A percentile compares a stretch with the other conserved stretches of the same genome.
These are phyloP conservation scores for Coleophora deauratella DNA, from an alignment of 2,888 invertebrate species.

Conservation along the genomic window DNA sequence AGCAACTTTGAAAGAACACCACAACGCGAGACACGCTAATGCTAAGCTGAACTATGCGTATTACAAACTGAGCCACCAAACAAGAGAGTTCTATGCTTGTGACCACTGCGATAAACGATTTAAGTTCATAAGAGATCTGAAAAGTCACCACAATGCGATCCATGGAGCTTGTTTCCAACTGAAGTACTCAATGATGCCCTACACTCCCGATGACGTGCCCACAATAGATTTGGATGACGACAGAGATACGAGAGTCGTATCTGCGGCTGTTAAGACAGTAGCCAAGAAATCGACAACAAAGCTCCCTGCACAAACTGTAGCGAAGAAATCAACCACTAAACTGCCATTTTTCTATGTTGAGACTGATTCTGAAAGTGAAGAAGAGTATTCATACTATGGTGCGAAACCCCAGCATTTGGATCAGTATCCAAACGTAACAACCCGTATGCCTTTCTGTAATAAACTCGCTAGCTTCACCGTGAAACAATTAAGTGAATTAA, in stretches of 20 bases:
- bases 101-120: slow-evolving; percentile 32
- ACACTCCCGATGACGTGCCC: background rate
- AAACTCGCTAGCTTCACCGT: slow-evolving; percentile 56
- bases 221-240: background rate
- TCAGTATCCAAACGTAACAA: slow-evolving; percentile 53
- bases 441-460: slow-evolving; percentile 70
- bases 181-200: slow-evolving; percentile 20
- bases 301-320: slow-evolving; percentile 33
- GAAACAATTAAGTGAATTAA: slow-evolving; percentile 61
- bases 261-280: slow-evolving; percentile 20
- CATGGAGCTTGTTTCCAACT: slow-evolving; percentile 24
- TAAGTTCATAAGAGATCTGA: slow-evolving; percentile 29
- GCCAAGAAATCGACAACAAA: slow-evolving; percentile 51
- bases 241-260: background rate
- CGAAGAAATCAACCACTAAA: slow-evolving; percentile 70
- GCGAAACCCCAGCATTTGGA: slow-evolving; percentile 42
- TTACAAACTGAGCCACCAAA: slow-evolving; percentile 29
- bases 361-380: slow-evolving; percentile 13
- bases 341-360: slow-evolving; percentile 25
- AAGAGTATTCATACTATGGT: slow-evolving; percentile 67
- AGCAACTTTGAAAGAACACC: slow-evolving; percentile 44
- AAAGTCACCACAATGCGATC: slow-evolving; percentile 28
- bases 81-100: slow-evolving; percentile 27
- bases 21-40: slow-evolving; percentile 30
- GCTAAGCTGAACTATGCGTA: slow-evolving; percentile 33